Conservation (phyloP, 1,140 invertebrate species). For the Eufriesea mexicana region DNA sequence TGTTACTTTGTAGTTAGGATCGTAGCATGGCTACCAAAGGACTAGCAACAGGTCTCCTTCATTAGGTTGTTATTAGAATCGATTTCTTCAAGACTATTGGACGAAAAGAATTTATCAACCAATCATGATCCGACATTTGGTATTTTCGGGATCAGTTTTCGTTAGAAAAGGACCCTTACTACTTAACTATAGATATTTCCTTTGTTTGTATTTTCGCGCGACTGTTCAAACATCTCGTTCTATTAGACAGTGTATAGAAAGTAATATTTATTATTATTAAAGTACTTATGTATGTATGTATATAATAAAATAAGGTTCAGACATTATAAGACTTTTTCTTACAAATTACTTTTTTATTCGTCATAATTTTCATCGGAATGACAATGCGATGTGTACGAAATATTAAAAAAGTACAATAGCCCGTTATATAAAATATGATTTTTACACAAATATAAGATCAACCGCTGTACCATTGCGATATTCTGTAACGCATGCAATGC, state of each 20-base stretch:
- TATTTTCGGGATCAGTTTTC: not conserved
- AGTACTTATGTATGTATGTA: too few species aligned
- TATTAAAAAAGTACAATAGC: conserved; percentile 82
- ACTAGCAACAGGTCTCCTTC: conserved; percentile 34
- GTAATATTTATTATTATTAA: not conserved
- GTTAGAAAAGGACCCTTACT: not conserved
- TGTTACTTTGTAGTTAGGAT: not conserved
- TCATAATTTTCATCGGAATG: conserved; percentile 75
- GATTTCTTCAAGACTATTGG: conserved; percentile 34
- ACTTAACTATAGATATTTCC: not conserved
- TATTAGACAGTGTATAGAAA: not conserved
- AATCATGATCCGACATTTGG: conserved; percentile 13
- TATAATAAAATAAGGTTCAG: not conserved
- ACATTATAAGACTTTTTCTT: conserved; percentile 53
- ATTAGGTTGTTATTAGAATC: not conserved
- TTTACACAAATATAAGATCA: conserved; percentile 77
- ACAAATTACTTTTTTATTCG: conserved; percentile 79
- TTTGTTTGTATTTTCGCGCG: conserved; percentile 28
- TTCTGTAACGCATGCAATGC: conserved; percentile 68
- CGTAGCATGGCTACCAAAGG: conserved; percentile 23
- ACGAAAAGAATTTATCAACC: conserved; percentile 10
- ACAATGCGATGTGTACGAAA: conserved; percentile 79
- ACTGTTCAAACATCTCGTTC: not conserved
- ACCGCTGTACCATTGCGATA: conserved; percentile 67
- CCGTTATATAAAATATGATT: conserved; percentile 82